Conservation (phyloP, 2,888 invertebrate species). For the Dasysyrphus tricinctus region DNA sequence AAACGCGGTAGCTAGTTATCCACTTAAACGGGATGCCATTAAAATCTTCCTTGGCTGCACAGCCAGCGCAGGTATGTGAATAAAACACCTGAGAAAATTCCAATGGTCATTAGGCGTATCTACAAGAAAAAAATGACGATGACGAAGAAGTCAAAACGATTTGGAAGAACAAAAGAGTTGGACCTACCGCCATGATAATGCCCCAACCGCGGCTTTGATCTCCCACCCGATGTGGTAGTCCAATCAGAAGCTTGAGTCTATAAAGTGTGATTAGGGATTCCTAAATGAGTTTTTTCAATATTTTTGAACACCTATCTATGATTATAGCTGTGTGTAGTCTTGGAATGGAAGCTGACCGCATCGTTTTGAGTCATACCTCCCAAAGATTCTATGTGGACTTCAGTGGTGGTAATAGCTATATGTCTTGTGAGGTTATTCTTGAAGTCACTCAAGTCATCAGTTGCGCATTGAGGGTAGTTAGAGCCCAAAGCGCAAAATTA, state of each 20-base stretch:
- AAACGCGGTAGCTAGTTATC: conserved; percentile 72
- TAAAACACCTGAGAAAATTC: conserved; percentile 68
- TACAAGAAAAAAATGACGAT: conserved; percentile 46
- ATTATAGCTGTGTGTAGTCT: not conserved
- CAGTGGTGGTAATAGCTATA: conserved; percentile 44
- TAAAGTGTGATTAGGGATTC: conserved; percentile 59
- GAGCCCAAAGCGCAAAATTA: not conserved
- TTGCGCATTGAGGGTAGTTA: not conserved
- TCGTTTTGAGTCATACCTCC: conserved; percentile 44
- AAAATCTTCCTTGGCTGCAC: conserved; percentile 30
- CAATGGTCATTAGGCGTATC: conserved; percentile 67
- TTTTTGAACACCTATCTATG: conserved; percentile 6
- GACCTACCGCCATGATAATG: conserved; percentile 66
- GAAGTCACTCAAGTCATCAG: not conserved
- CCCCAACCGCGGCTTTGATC: conserved; percentile 53
- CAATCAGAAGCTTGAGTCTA: conserved; percentile 65
- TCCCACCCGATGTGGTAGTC: conserved; percentile 35
- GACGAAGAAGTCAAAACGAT: conserved; percentile 51
- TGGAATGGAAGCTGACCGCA: conserved; percentile 30
- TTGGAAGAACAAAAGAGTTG: conserved; percentile 71
- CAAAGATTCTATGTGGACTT: conserved; percentile 12
- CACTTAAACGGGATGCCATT: conserved; percentile 66
- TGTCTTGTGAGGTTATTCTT: conserved; percentile 52
- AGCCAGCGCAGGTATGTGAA: conserved; percentile 26
- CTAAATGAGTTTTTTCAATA: conserved; percentile 37